Percentiles rank a stretch among this genome's conserved stretches.
Conservation (phyloP, 2,797 vertebrate genomes). For the Trachurus trachurus region DNA sequence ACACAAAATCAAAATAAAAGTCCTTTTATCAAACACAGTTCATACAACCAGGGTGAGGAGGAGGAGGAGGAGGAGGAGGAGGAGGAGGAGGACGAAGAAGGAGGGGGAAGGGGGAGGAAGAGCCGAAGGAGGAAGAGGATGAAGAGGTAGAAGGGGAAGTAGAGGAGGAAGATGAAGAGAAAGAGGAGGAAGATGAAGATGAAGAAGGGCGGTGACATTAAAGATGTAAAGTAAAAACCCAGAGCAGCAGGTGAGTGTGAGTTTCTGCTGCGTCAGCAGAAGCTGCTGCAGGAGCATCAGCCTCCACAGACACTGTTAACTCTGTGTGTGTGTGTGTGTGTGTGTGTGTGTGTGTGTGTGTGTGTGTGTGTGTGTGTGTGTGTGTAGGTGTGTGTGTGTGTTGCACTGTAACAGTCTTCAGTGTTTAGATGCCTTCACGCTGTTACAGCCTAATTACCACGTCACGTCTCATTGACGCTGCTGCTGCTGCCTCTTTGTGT, state of each 20-base stretch:
- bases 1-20: not conserved
- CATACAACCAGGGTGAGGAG: not conserved
- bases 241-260: constrained; percentile 13
- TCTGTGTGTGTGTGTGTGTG: constrained; percentile 8
- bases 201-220: no score
- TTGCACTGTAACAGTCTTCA: not conserved
- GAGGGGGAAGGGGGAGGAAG: no score
- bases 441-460: constrained; percentile 13
- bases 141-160: no score
- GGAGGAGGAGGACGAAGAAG: no score
- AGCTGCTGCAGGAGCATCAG: constrained; percentile 39
- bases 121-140: not conserved
- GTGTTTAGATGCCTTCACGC: not conserved
- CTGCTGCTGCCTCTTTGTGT: not conserved
- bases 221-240: not conserved
- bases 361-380: constrained; percentile 4
- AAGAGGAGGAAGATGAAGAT: not conserved
- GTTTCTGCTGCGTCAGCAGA: constrained; percentile 34
- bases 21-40: no score
- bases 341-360: not conserved
- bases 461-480: constrained; percentile 8
- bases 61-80: not conserved
- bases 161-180: no score
- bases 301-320: constrained; percentile 12
- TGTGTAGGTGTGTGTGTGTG: not conserved